Percentiles rank a stretch among this genome's conserved stretches.
Conservation (phyloP, 2,888 invertebrate genomes). For the Plemyria rubiginata region DNA sequence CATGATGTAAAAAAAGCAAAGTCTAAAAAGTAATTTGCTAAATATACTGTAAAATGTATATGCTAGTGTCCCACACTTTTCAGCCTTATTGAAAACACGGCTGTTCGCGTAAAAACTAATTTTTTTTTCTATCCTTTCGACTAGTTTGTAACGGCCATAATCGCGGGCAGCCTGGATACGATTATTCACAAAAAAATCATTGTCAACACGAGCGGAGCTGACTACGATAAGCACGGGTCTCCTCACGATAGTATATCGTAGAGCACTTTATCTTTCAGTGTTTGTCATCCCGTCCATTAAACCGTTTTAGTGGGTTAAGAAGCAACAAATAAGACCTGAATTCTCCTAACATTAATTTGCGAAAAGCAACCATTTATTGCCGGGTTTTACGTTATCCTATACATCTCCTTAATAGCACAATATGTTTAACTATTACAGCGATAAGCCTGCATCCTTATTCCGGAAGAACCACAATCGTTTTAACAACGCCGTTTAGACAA, state of each 20-base stretch:
- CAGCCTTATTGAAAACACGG: too few relatives aligned
- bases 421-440: conserved; percentile 34
- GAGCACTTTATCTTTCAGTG: not conserved
- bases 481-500: conserved; percentile 51
- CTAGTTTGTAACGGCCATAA: too few relatives aligned
- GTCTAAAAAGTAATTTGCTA: too few relatives aligned
- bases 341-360: conserved; percentile 25
- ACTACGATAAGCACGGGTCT: not conserved
- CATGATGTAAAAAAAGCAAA: too few relatives aligned
- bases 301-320: not conserved
- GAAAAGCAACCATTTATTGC: conserved; percentile 35
- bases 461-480: conserved; percentile 47
- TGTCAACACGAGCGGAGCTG: not conserved
- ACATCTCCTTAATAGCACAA: conserved; percentile 31
- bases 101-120: too few relatives aligned
- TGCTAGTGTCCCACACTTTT: too few relatives aligned
- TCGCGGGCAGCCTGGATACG: too few relatives aligned
- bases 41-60: too few relatives aligned
- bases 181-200: not conserved
- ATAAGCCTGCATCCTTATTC: conserved; percentile 42
- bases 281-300: not conserved
- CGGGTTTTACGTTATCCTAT: conserved; percentile 25
- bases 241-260: not conserved
- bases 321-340: conserved; percentile 10
- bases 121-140: too few relatives aligned